phyloP scores from a whole-genome alignment of 1,140 invertebrate species.

The Pachypsylla venusta region DNA sequence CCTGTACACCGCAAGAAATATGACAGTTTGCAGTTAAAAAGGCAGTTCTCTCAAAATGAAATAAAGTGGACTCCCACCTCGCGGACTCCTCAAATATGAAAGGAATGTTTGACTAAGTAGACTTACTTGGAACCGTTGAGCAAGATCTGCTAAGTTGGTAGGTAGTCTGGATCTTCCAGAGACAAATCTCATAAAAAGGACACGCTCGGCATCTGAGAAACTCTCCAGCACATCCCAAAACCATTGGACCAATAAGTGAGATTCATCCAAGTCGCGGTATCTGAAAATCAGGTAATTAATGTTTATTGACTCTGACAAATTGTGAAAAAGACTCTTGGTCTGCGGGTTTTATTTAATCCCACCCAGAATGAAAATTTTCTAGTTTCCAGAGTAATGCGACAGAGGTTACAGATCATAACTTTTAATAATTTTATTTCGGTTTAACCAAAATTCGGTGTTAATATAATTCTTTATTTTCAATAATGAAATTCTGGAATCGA shows the following conservation, averaged over 20 bases:
- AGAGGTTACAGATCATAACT: background rate
- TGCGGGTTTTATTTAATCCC: no score
- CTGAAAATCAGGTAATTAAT: conserved; percentile 25
- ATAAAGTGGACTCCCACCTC: background rate
- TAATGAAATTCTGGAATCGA: no score
- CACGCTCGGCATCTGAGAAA: conserved; percentile 46
- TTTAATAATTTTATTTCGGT: background rate
- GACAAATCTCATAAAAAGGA: conserved; percentile 52
- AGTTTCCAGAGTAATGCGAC: no score
- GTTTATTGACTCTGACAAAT: background rate
- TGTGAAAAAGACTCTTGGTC: no score
- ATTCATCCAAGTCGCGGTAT: conserved; percentile 48
- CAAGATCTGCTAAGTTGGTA: conserved; percentile 47
- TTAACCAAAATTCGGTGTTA: background rate
- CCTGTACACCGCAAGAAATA: no score
- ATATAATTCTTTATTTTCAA: background rate
- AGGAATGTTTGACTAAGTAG: no score
- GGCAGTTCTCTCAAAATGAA: background rate
- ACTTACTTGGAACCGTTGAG: conserved; percentile 47
- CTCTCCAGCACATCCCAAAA: conserved; percentile 46
- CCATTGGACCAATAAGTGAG: conserved; percentile 43
- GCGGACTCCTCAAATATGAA: no score
- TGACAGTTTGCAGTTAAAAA: no score
- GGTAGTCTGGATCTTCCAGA: conserved; percentile 48
- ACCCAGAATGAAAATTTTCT: no score